Percentiles rank a stretch among this genome's conserved stretches.
Conservation (phyloP, 2,797 vertebrate genomes). For the Bradypus variegatus region DNA sequence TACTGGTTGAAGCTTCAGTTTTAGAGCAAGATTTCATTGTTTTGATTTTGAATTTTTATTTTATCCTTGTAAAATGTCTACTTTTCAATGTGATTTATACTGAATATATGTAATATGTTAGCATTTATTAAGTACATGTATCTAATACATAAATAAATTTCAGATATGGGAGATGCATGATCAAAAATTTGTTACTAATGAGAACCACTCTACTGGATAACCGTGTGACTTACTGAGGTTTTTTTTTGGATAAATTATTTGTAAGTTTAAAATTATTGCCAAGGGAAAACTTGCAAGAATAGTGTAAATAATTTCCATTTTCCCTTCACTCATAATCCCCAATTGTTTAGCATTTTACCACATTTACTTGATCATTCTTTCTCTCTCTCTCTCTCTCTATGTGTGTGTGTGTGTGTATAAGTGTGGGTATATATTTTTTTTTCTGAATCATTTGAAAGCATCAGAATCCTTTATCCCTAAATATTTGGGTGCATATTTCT, state of each 20-base stretch:
- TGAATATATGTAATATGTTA: background rate
- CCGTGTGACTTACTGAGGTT: background rate
- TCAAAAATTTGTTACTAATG: background rate
- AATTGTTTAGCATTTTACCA: background rate
- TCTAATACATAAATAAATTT: background rate
- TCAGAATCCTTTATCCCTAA: background rate
- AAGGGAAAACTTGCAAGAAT: background rate
- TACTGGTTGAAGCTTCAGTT: background rate
- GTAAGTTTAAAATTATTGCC: background rate
- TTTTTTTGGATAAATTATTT: background rate
- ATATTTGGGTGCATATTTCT: background rate
- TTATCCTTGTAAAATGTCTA: background rate
- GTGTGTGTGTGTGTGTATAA: background rate
- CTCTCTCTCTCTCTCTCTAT: no score
- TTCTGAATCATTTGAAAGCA: background rate
- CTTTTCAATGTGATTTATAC: background rate
- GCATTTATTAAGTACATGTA: background rate
- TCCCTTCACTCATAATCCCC: background rate
- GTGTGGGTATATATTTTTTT: background rate
- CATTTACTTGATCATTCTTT: background rate
- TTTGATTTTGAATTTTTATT: background rate
- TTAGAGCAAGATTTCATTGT: background rate
- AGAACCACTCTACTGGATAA: background rate
- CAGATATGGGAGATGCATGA: background rate
- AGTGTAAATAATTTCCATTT: background rate